These are phyloP conservation scores for Lonchura striata DNA, from an alignment of 2,113 vertebrate species.

Conservation along the genomic window DNA sequence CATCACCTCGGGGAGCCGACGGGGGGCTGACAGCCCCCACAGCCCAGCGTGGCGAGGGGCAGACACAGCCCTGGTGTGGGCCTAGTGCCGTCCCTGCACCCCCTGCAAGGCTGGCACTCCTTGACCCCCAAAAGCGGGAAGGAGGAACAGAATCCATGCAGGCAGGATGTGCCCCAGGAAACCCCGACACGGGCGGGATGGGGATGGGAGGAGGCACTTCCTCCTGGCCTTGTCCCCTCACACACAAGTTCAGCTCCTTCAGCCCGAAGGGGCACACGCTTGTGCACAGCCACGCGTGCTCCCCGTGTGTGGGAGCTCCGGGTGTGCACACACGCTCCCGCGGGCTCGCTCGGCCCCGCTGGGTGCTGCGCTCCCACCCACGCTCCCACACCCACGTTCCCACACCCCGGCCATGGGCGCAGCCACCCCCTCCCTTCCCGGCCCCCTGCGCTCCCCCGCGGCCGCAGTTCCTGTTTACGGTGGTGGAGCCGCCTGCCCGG, in stretches of 20 bases:
- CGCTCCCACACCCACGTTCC: neutral
- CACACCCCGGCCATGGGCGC: neutral
- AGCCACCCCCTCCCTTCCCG: neutral
- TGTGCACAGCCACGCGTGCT: neutral
- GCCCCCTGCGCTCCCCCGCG: neutral
- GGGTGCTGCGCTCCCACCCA: neutral
- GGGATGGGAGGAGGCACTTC: neutral
- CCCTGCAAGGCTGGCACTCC: neutral
- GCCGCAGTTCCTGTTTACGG: constrained; percentile 45
- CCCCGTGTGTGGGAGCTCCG: too few relatives aligned
- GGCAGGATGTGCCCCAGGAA: neutral
- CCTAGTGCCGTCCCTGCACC: neutral
- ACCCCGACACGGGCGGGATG: neutral
- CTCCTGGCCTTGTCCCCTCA: neutral
- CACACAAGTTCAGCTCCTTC: neutral
- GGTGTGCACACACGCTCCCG: accelerated
- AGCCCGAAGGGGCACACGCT: neutral
- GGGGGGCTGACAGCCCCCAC: accelerated
- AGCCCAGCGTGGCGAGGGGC: too few relatives aligned
- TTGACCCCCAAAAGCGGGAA: neutral
- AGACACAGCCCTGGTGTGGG: neutral
- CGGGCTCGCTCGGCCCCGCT: neutral
- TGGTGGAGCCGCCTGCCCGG: neutral
- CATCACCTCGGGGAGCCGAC: accelerated
- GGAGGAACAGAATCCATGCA: neutral